Conservation (phyloP, 2,113 vertebrate genomes). For the Caranx ignobilis region DNA sequence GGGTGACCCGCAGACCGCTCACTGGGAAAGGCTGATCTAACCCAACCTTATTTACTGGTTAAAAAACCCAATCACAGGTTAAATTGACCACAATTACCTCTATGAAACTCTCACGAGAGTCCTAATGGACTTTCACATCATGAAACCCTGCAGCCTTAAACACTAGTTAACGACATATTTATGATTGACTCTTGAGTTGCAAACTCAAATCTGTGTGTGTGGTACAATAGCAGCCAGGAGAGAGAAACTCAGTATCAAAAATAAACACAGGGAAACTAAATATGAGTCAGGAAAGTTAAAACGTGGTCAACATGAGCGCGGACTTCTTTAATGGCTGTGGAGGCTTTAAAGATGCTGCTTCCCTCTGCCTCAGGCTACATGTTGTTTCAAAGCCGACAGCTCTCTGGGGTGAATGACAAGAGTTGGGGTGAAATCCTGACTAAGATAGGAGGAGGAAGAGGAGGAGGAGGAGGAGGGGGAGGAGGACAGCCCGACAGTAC, state of each 20-base stretch:
- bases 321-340: not conserved
- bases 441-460: slow-evolving; percentile 49
- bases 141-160: not conserved
- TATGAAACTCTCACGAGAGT: not conserved
- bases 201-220: not conserved
- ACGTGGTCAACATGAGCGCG: not conserved
- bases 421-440: slow-evolving; percentile 20
- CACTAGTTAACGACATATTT: not conserved
- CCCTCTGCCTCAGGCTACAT: slow-evolving; percentile 13
- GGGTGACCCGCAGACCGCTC: no score
- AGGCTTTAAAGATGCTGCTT: not conserved
- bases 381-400: slow-evolving; percentile 30
- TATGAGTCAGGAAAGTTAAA: slow-evolving; percentile 4
- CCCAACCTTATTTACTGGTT: not conserved
- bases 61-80: no score
- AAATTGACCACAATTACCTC: not conserved
- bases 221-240: not conserved
- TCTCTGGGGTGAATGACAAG: slow-evolving; percentile 33
- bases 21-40: not conserved
- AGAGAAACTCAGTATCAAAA: not conserved
- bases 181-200: not conserved
- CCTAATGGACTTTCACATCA: not conserved
- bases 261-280: slow-evolving; percentile 26
- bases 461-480: slow-evolving; percentile 54
- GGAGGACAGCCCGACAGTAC: slow-evolving; percentile 44